A percentile compares a stretch with the other conserved stretches of the same genome.
phyloP scores from a whole-genome alignment of 23 tunicate genomes.

The Ciona savignyi region DNA sequence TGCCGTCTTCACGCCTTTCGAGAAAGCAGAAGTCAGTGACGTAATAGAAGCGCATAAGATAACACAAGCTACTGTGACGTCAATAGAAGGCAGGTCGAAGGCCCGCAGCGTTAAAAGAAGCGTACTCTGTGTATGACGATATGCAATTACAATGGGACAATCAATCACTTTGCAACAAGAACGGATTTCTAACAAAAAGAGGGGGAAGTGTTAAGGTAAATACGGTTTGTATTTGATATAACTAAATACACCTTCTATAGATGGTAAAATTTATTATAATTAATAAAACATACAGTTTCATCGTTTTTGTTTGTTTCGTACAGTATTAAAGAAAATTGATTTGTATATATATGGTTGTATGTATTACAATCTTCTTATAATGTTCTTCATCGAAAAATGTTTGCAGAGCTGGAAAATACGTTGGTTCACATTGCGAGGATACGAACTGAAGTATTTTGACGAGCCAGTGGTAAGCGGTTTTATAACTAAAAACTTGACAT shows the following conservation, averaged over 20 bases:
- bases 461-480: slow-evolving; percentile 76
- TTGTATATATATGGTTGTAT: no score
- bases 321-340: no score
- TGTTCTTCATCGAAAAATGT: no score
- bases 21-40: slow-evolving; percentile 38
- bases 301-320: no score
- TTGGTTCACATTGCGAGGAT: slow-evolving; percentile 78
- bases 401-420: slow-evolving; percentile 93
- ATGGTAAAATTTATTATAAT: no score
- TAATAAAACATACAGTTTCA: no score
- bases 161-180: slow-evolving; percentile 49
- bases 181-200: slow-evolving; percentile 84
- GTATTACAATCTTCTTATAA: no score
- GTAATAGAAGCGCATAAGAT: slow-evolving; percentile 53
- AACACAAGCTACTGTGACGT: slow-evolving; percentile 49
- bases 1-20: slow-evolving; percentile 55
- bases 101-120: slow-evolving; percentile 33
- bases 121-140: slow-evolving; percentile 48
- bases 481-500: not conserved
- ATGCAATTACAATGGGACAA: slow-evolving; percentile 59
- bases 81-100: slow-evolving; percentile 51
- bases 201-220: slow-evolving; percentile 87
- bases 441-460: slow-evolving; percentile 88
- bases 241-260: not conserved
- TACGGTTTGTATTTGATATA: not conserved